Evolutionary conservation across 2,888 invertebrate species (phyloP), one percentile per base, ranked within the genome.

Genomic region (Phorcus lineatus): DNA sequence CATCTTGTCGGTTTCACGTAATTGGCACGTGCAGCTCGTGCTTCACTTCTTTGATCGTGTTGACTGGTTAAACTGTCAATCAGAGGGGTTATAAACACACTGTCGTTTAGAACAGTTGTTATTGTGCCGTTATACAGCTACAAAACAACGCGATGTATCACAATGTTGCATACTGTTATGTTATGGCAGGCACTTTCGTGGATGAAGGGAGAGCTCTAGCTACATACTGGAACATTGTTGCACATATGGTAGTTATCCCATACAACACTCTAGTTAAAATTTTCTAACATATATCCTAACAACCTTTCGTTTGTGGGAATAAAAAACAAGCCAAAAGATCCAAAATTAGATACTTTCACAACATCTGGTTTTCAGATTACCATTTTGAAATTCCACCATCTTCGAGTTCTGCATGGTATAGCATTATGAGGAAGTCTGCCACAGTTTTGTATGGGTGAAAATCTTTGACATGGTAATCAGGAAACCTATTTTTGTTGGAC

Each of bases 291-390:
- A 47, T 47, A 13, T 47, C 47, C 11, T 1, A 11, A 47, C 4
- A 9, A 47, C 47, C 13, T 11, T 1, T 47, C 47, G 47, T 47
- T 47, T 47, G 13, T 47, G 6, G 47, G 13, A 47, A 11, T 47
- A 6, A 47, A 47, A 4, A 47, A 47, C 47, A 47, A 47, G 11
- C 1, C 47, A 47, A 13, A 47, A 4, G 47, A 13, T 1, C 47
- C 47, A 47, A 47, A 47, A 47, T 47, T 6, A 47, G 47, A 47
- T 47, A 7, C 16, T 24, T 62, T 62, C 16, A 62, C 16, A 62
- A 62, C 62, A 62, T 62, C 62, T 62, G 62, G 24, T 62, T 62
- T 62, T 62, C 62, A 22, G 28, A 28, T 62, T 62, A 62, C 62
- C 62, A 62, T 62, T 62, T 62, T 62, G 19, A 22, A 62, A 62